These are phyloP conservation scores for Hemiscyllium ocellatum DNA, from an alignment of 2,113 vertebrate species.

Conservation along the genomic window DNA sequence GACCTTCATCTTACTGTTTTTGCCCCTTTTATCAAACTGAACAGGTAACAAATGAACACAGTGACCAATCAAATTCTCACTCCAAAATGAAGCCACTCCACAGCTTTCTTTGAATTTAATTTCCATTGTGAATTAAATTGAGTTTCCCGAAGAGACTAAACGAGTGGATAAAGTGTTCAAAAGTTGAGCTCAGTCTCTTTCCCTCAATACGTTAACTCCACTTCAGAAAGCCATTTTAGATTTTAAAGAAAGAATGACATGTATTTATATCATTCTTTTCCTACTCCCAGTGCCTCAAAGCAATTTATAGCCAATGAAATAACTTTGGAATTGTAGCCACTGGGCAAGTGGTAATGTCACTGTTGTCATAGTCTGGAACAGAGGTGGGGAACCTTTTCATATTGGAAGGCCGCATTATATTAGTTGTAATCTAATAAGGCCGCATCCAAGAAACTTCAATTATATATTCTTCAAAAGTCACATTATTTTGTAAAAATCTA, in stretches of 20 bases:
- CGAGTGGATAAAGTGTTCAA: background rate
- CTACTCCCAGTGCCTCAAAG: background rate
- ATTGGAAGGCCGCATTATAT: no score
- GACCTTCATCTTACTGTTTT: background rate
- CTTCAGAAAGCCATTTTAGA: background rate
- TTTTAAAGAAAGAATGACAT: background rate
- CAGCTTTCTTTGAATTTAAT: background rate
- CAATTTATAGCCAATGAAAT: background rate
- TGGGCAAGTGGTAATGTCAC: no score
- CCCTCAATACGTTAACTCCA: background rate
- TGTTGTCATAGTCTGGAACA: no score
- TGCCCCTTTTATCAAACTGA: background rate
- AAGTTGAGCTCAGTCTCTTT: background rate
- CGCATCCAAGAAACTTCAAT: no score
- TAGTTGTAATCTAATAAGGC: no score
- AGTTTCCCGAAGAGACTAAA: background rate
- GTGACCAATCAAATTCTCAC: background rate
- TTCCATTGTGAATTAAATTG: background rate
- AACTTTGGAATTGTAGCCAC: background rate
- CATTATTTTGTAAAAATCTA: no score
- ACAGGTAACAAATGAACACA: background rate
- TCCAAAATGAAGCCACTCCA: background rate
- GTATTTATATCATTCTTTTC: background rate
- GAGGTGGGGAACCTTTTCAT: no score
- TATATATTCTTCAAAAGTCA: no score